phyloP scores from a whole-genome alignment of 1,140 invertebrate genomes.

The Meloidogyne hapla region DNA sequence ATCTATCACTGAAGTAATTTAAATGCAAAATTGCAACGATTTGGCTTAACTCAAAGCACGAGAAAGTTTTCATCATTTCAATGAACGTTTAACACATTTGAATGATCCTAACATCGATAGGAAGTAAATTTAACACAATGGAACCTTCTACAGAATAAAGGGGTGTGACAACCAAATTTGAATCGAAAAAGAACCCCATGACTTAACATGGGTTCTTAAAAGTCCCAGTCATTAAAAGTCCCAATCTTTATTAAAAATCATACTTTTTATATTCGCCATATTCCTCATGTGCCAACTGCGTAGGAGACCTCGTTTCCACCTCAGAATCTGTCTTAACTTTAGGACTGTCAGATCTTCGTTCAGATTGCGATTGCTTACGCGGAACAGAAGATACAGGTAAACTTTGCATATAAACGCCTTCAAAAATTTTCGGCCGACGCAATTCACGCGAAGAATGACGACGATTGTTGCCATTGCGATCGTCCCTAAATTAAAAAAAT shows the following conservation, averaged over 20 bases:
- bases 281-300: background rate
- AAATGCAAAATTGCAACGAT: too few relatives aligned
- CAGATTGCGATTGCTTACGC: background rate
- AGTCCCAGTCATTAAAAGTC: too few relatives aligned
- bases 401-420: conserved; percentile 6
- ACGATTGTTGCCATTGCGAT: background rate
- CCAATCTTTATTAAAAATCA: background rate
- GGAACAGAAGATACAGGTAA: background rate
- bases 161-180: too few relatives aligned
- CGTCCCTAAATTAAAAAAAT: background rate
- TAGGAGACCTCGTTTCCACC: background rate
- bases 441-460: background rate
- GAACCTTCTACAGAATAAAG: too few relatives aligned
- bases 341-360: background rate
- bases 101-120: too few relatives aligned
- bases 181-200: too few relatives aligned
- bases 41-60: too few relatives aligned
- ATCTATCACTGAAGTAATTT: too few relatives aligned
- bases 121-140: too few relatives aligned
- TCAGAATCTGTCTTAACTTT: background rate
- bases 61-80: too few relatives aligned
- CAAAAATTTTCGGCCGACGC: background rate
- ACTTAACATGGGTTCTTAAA: too few relatives aligned
- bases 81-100: too few relatives aligned
- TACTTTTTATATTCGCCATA: conserved; percentile 21